phyloP scores from a whole-genome alignment of 2,113 vertebrate species.

The Ptyas mucosa region DNA sequence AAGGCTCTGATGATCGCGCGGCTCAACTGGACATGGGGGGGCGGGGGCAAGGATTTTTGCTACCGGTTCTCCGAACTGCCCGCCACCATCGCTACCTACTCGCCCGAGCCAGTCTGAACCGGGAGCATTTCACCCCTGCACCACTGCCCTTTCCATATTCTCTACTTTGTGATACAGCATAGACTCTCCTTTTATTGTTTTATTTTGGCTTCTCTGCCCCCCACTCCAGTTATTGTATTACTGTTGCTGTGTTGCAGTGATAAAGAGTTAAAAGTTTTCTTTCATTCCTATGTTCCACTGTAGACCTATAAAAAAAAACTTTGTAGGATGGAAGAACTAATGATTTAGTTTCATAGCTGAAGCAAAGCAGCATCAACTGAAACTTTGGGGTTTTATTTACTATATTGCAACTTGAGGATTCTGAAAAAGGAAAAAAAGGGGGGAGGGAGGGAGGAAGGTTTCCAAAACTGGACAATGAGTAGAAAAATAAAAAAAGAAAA shows the following conservation, averaged over 20 bases:
- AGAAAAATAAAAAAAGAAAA: neutral
- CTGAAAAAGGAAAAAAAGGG: neutral
- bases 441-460: neutral
- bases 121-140: too few relatives aligned
- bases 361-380: neutral
- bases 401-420: neutral
- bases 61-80: too few relatives aligned
- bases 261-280: neutral
- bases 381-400: neutral
- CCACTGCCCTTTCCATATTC: neutral
- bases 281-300: neutral
- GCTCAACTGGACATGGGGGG: too few relatives aligned
- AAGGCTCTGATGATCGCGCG: too few relatives aligned
- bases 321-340: neutral
- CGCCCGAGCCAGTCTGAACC: too few relatives aligned
- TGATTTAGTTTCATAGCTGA: neutral
- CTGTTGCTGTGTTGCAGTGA: neutral
- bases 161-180: neutral
- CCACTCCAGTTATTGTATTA: neutral
- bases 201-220: neutral
- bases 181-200: neutral
- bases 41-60: too few relatives aligned
- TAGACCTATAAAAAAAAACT: neutral
- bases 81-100: too few relatives aligned
- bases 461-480: neutral